Base-by-base conservation (phyloP, 2,113 vertebrate species). In the Thunnus maccoyii region DNA sequence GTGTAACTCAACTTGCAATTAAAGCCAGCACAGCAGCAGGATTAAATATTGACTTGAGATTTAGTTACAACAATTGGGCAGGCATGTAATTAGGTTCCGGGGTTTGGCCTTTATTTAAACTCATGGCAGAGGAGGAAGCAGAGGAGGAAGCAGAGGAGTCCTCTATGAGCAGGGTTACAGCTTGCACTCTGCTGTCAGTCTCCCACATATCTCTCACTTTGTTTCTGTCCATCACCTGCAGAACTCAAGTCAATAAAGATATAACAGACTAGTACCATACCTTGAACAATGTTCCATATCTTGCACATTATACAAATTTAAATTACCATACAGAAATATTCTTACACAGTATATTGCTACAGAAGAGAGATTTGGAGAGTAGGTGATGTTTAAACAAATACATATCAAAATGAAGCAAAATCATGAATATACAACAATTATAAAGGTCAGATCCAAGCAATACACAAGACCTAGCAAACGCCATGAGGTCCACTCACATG, bases 341-440 rank as follows among this genome's bases (percentile, higher is more conserved):
- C 71, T 76, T 44, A 90, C 72, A 82, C 63, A 73, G 78, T 60
- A 72, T 90, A 91, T 88, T 93, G 91, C 92, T 92, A 89, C 85
- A 70, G 71, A 77, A 72, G 47, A 77, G 62, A 63, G 58, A 22
- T 56, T 52, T 66, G 60, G 61, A 86, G 30, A 73, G 41, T 71
- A 60, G 36, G 44, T 73, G 56, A 67, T 65, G 36, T 56, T 58
- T 47, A 69, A 77, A 87, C 16, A 15, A 60, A 60, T 65, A 50
- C 46, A 36, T 15, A 50, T 73, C 50, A 57, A 46, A 22, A 57
- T 47, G 27, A 78, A 36, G 25, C 25, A 63, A 62, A 65, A 22
- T 7, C 30, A 60, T 32, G 5, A 71, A 51, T 81, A 48, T 27
- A 30, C 67, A 65, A 52, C 11, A 7, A 52, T 61, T 13, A 25